These are phyloP conservation scores for Sciurus vulgaris DNA, from an alignment of 2,797 vertebrate genomes.

Conservation along the genomic window DNA sequence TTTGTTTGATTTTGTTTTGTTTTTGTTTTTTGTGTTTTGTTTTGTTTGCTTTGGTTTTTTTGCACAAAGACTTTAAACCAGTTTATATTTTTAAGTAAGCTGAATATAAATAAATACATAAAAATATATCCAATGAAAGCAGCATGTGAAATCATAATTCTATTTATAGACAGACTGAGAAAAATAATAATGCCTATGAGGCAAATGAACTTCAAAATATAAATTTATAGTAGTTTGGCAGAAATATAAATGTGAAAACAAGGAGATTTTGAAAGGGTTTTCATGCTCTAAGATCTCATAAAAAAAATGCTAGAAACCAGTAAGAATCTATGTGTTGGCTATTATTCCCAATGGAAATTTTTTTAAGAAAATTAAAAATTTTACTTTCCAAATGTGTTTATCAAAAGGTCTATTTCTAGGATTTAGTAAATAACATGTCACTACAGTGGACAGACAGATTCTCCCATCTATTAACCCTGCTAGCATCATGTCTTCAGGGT, in stretches of 20 bases:
- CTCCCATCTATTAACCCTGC: slow-evolving; percentile 83
- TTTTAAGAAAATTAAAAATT: not conserved
- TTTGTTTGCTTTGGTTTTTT: not conserved
- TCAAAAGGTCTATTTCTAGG: slow-evolving; percentile 15
- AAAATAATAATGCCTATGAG: not conserved
- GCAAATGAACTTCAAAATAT: slow-evolving; percentile 33
- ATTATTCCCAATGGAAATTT: not conserved
- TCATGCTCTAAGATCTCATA: not conserved
- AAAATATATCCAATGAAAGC: slow-evolving; percentile 40
- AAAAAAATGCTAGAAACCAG: not conserved
- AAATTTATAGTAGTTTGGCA: not conserved
- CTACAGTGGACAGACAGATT: slow-evolving; percentile 79
- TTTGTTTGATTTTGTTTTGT: not conserved
- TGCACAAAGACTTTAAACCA: not conserved
- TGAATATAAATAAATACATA: slow-evolving; percentile 50
- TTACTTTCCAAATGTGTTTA: not conserved
- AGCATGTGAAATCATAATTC: not conserved
- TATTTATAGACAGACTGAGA: slow-evolving; percentile 15
- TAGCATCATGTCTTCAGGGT: slow-evolving; percentile 85
- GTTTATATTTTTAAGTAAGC: not conserved
- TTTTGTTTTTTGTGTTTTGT: not conserved
- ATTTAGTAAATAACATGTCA: slow-evolving; percentile 75
- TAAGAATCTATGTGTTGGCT: not conserved
- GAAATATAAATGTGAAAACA: slow-evolving; percentile 50
- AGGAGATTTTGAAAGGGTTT: not conserved